Conservation (phyloP, 2,888 invertebrate genomes). For the Himalopsyche japonica region DNA sequence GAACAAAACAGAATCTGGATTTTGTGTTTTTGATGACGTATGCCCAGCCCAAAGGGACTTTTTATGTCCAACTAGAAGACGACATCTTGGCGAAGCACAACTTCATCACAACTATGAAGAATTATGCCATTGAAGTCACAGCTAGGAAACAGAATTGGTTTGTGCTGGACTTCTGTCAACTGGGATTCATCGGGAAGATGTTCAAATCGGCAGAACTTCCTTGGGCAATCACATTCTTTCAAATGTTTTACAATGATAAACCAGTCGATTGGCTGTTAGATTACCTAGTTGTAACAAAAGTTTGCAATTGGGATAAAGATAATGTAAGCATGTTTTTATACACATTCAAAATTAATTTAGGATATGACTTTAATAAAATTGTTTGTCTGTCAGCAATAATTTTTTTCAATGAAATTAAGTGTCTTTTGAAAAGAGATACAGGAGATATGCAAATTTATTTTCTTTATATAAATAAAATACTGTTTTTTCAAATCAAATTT, state of each 20-base stretch:
- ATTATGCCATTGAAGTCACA: slow-evolving; percentile 77
- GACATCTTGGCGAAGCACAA: slow-evolving; percentile 87
- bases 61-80: slow-evolving; percentile 92
- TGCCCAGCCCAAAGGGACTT: slow-evolving; percentile 82
- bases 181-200: slow-evolving; percentile 95
- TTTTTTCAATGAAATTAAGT: too few relatives aligned
- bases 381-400: too few relatives aligned
- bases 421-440: too few relatives aligned
- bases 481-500: too few relatives aligned
- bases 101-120: slow-evolving; percentile 83
- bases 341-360: not conserved
- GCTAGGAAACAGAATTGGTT: slow-evolving; percentile 78
- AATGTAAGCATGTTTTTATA: slow-evolving; percentile 56
- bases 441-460: too few relatives aligned
- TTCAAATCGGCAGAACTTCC: slow-evolving; percentile 87
- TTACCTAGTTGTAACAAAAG: slow-evolving; percentile 84
- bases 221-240: slow-evolving; percentile 86
- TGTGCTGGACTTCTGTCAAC: slow-evolving; percentile 88
- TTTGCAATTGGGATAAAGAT: slow-evolving; percentile 82
- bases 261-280: slow-evolving; percentile 97
- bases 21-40: slow-evolving; percentile 94
- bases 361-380: too few relatives aligned
- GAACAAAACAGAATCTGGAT: slow-evolving; percentile 94
- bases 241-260: slow-evolving; percentile 94
- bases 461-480: too few relatives aligned